Conservation (phyloP, 2,113 vertebrate genomes). For the Machaerirhynchus nigripectus region DNA sequence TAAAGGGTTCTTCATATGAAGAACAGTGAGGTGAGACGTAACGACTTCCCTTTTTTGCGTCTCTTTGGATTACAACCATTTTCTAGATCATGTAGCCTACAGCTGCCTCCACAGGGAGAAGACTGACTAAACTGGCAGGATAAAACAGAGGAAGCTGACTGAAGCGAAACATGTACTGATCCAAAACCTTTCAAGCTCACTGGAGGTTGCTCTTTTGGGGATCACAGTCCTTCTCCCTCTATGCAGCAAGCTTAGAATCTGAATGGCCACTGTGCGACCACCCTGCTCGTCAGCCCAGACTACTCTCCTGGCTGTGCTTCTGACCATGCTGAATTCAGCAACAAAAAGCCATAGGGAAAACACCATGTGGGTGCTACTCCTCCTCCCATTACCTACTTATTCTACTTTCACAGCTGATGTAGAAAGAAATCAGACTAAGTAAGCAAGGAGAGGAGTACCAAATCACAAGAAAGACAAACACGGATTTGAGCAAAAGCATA, state of each 20-base stretch:
- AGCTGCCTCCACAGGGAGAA: background rate
- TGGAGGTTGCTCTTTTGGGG: background rate
- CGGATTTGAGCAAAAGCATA: background rate
- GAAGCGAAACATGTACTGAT: background rate
- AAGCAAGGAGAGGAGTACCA: background rate
- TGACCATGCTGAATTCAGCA: background rate
- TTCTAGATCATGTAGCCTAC: background rate
- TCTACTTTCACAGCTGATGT: background rate
- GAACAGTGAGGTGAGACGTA: background rate
- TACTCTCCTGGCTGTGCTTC: background rate
- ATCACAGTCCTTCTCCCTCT: background rate
- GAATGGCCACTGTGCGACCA: fast-evolving
- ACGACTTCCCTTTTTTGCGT: background rate
- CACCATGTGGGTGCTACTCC: fast-evolving
- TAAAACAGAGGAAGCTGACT: background rate
- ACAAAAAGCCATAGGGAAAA: background rate
- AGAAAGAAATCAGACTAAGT: background rate
- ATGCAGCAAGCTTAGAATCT: background rate
- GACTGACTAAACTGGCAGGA: background rate
- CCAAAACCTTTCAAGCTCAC: background rate
- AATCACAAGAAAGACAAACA: background rate
- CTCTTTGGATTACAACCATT: background rate
- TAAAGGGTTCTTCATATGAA: background rate
- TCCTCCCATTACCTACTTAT: background rate
- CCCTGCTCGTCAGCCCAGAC: background rate